A percentile compares a stretch with the other conserved stretches of the same genome.
Evolutionary conservation across 2,888 invertebrate species (phyloP).

Genomic region (Sericinus montela): DNA sequence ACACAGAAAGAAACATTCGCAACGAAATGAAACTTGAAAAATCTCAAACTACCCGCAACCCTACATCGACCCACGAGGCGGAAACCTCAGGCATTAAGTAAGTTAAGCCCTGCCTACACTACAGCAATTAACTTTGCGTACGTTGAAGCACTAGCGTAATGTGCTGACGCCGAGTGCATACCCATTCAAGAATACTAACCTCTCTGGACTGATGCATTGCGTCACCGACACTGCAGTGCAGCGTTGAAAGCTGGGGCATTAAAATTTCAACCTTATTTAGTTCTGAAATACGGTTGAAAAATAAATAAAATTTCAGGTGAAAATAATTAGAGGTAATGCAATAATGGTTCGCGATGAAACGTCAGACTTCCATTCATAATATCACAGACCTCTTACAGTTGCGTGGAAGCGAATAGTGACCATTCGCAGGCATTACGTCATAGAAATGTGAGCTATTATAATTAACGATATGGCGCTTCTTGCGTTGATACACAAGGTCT

Average conservation of each 20-base stretch:
- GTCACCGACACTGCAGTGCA: slow-evolving; percentile 34
- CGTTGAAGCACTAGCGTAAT: slow-evolving; percentile 3
- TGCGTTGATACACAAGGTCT: no score
- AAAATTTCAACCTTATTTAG: slow-evolving; percentile 26
- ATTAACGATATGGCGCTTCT: no score
- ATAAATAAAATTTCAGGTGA: not conserved
- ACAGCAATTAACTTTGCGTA: slow-evolving; percentile 16
- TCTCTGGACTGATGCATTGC: slow-evolving; percentile 37
- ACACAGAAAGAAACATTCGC: no score
- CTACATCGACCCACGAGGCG: not conserved
- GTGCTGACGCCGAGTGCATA: not conserved
- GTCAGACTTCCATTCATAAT: not conserved
- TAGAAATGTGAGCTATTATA: not conserved
- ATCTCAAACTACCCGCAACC: not conserved
- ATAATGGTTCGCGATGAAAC: not conserved
- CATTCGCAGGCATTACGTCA: not conserved
- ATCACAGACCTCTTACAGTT: not conserved
- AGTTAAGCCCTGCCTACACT: slow-evolving; percentile 1
- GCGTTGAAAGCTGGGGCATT: slow-evolving; percentile 15
- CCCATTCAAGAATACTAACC: slow-evolving; percentile 22
- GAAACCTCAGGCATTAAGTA: slow-evolving; percentile 5
- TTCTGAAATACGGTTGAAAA: slow-evolving; percentile 22
- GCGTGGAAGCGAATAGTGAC: not conserved
- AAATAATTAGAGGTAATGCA: slow-evolving; percentile 1
- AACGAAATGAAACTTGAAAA: no score